Evolutionary conservation across 2,797 vertebrate species (phyloP), one percentile per base, ranked within the genome.

Genomic region (Enteromius argenteus): DNA sequence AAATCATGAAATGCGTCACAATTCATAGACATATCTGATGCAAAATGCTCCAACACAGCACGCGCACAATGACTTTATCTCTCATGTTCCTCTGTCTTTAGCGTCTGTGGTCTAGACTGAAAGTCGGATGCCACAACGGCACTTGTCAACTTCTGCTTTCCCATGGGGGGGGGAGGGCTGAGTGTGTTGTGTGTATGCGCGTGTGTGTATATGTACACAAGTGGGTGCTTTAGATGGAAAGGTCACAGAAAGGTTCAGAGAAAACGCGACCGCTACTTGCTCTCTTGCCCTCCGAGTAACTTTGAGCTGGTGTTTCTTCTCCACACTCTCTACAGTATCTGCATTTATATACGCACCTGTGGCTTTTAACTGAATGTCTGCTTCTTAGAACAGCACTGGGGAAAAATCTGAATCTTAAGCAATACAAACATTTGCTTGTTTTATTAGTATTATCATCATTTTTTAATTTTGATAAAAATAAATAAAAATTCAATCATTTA

Each of bases 31-130:
- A 27, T 35, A 60, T 83, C 66, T 62, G 49, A n/a, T 11, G 21
- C 23, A 27, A 67, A 84, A 35, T 3, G 13, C 14, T 69, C 1
- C 15, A 21, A 60, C 3, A 69, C n/a, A 27, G 42, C 11, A 23
- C 7, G 0, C 13, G 2, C 5, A 69, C 62, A 53, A 64, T 66
- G 35, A 56, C 53, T 88, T 82, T 82, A 66, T 44, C 64, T 80
- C 39, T 77, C 67, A 1, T 75, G 62, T 84, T 67, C 72, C 49
- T 62, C 58, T 83, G 80, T 85, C 46, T 83, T 72, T 32, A 78
- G 82, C 60, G 10, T 79, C 79, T 90, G 89, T 83, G 89, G 89
- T 88, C 74, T 90, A 85, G 84, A 88, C 89, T 84, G 84, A 87
- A 86, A 88, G 86, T 86, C 82, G 30, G 69, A 87, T 86, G 83